Conservation (phyloP, 2,888 invertebrate genomes). For the Drosophila testacea region DNA sequence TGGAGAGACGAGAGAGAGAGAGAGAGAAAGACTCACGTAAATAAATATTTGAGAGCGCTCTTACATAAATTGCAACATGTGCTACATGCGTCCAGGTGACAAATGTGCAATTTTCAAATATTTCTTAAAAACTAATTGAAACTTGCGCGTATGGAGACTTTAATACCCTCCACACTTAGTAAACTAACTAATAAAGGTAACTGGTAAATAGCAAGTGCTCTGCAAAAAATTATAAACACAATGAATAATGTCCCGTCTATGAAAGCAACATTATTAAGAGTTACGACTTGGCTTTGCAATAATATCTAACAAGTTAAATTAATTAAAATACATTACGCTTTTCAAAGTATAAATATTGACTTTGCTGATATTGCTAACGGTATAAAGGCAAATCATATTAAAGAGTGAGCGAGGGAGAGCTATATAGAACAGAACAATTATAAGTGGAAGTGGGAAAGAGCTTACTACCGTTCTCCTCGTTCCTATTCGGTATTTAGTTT, state of each 20-base stretch:
- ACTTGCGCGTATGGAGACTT: not conserved
- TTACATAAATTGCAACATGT: constrained; percentile 20
- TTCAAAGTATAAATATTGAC: constrained; percentile 36
- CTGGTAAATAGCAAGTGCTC: not conserved
- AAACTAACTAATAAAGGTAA: not conserved
- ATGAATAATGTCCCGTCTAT: not conserved
- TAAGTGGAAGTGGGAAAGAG: constrained; percentile 18
- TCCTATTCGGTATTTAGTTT: constrained; percentile 10
- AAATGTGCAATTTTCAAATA: not conserved
- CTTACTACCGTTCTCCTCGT: not conserved
- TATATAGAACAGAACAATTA: constrained; percentile 1
- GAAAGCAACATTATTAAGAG: not conserved
- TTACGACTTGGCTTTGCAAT: not conserved
- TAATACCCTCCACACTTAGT: not conserved
- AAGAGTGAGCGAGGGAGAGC: constrained; percentile 14
- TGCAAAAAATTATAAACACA: not conserved
- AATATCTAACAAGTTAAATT: constrained; percentile 7
- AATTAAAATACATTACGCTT: constrained; percentile 15
- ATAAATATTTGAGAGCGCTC: constrained; percentile 2
- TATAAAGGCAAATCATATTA: constrained; percentile 63
- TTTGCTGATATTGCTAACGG: constrained; percentile 66
- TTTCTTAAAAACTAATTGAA: not conserved
- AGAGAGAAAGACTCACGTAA: constrained; percentile 1
- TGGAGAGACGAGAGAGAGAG: constrained; percentile 12
- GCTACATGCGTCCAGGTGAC: constrained; percentile 32